phyloP scores from a whole-genome alignment of 2,888 invertebrate genomes.

The Biston betularia region DNA sequence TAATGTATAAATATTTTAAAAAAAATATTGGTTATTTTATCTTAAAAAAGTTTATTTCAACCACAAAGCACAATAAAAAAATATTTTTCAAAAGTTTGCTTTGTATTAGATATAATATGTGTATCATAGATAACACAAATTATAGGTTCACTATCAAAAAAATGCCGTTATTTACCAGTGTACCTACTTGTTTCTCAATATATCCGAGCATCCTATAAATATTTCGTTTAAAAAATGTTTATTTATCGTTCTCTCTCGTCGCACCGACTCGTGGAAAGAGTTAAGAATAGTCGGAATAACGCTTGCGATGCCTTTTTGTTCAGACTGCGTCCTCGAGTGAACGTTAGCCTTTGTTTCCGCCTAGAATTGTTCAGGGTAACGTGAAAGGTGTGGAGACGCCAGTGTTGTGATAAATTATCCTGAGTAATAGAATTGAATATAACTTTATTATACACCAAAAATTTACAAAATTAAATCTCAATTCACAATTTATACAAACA shows the following conservation, averaged over 20 bases:
- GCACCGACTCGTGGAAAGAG: constrained; percentile 17
- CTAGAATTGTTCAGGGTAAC: constrained; percentile 46
- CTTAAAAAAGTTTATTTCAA: too few relatives aligned
- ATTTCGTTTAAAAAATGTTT: constrained; percentile 23
- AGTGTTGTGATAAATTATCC: neutral
- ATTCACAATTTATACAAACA: too few relatives aligned
- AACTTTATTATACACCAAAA: too few relatives aligned
- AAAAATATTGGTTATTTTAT: too few relatives aligned
- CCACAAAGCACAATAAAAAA: too few relatives aligned
- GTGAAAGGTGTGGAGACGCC: constrained; percentile 18
- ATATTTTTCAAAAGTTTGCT: neutral
- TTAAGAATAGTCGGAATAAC: constrained; percentile 45
- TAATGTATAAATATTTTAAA: too few relatives aligned
- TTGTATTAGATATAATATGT: neutral
- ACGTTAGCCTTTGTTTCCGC: constrained; percentile 66
- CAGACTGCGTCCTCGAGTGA: constrained; percentile 43
- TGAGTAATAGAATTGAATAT: too few relatives aligned
- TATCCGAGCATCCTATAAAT: constrained; percentile 3
- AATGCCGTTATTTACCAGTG: too few relatives aligned
- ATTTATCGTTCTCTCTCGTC: constrained; percentile 48
- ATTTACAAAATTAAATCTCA: too few relatives aligned
- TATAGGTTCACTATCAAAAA: too few relatives aligned
- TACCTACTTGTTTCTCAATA: neutral
- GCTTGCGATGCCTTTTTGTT: constrained; percentile 20
- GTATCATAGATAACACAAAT: neutral